Evolutionary conservation across 2,113 vertebrate genomes (phyloP).

Genomic region (Procavia capensis): DNA sequence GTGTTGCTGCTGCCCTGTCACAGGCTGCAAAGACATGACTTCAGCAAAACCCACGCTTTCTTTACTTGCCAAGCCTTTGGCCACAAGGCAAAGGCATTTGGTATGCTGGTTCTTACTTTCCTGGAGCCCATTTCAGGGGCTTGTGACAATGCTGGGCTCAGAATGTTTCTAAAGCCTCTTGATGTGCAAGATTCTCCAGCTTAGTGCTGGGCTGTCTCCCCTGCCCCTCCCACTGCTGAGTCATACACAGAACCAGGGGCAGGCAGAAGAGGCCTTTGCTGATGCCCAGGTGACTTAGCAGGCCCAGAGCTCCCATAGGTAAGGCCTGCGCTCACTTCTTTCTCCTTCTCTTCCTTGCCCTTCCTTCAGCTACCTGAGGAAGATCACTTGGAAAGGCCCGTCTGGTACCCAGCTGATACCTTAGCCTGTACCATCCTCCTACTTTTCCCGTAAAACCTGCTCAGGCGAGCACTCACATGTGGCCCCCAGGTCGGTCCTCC

Average conservation of each 20-base stretch:
- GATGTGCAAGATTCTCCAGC: background rate
- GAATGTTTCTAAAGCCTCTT: background rate
- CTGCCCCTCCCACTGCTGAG: background rate
- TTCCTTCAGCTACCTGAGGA: background rate
- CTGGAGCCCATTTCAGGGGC: background rate
- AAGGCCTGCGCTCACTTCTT: background rate
- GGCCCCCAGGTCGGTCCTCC: slow-evolving; percentile 93
- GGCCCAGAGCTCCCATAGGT: background rate
- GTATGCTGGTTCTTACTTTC: background rate
- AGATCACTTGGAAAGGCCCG: background rate
- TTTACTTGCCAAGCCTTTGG: background rate
- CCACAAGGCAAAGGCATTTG: background rate
- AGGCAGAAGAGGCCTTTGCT: fast-evolving
- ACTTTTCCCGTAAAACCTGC: background rate
- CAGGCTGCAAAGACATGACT: background rate
- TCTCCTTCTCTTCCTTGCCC: background rate
- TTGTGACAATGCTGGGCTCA: background rate
- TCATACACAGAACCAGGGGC: background rate
- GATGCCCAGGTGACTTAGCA: background rate
- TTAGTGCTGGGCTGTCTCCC: background rate
- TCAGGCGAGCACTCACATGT: slow-evolving; percentile 90
- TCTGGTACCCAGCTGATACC: background rate
- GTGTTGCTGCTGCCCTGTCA: background rate
- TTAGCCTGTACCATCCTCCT: background rate
- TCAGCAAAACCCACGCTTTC: background rate